phyloP scores from a whole-genome alignment of 2,888 invertebrate genomes.

The Strigamia transsilvanica region DNA sequence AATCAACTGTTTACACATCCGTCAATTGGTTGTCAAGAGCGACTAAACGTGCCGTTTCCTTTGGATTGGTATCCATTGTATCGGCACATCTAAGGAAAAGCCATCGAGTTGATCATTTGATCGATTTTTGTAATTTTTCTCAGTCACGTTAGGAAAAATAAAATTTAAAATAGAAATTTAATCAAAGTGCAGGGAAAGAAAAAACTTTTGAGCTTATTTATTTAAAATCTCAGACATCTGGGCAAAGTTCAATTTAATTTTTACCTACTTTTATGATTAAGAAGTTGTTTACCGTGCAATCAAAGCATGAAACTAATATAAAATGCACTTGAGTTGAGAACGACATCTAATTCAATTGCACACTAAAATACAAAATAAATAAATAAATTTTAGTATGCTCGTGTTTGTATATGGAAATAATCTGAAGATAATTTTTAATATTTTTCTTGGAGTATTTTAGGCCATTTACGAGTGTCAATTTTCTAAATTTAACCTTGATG shows the following conservation, averaged over 20 bases:
- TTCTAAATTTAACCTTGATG: constrained; percentile 15
- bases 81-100: background rate
- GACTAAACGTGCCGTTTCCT: background rate
- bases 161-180: no score
- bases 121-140: no score
- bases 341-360: background rate
- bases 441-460: background rate
- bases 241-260: background rate
- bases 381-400: no score
- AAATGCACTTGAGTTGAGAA: background rate
- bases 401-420: background rate
- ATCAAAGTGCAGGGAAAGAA: no score
- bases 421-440: background rate
- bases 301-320: background rate
- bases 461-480: constrained; percentile 8
- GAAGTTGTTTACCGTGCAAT: background rate
- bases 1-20: background rate
- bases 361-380: background rate
- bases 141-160: no score
- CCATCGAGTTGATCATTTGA: no score
- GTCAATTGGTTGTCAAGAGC: background rate
- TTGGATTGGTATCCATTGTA: background rate
- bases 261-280: background rate
- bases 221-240: background rate
- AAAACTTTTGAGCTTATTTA: no score